Conservation (phyloP, 2,113 vertebrate species). For the Marmota monax region DNA sequence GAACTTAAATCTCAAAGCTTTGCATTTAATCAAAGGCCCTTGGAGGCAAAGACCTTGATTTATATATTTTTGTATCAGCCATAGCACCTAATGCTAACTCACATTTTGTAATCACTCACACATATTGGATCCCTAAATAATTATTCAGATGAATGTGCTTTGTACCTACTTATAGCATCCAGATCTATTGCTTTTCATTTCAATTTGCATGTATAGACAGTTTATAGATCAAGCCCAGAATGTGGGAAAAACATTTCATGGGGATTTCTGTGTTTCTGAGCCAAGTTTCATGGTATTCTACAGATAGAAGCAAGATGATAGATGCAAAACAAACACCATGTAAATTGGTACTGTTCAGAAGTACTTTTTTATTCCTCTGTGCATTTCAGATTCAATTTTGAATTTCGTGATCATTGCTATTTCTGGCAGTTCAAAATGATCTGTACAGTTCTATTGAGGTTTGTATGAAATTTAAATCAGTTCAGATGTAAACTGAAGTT, state of each 20-base stretch:
- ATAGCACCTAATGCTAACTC: neutral
- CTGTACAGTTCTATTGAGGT: conserved; percentile 25
- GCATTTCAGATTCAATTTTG: conserved; percentile 81
- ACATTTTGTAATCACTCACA: neutral
- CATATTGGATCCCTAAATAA: neutral
- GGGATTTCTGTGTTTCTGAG: conserved; percentile 45
- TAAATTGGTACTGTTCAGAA: conserved; percentile 76
- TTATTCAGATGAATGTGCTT: neutral
- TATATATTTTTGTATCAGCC: neutral
- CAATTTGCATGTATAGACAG: neutral
- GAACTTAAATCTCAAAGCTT: neutral
- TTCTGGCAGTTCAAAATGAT: conserved; percentile 73
- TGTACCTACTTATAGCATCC: neutral
- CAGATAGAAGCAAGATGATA: conserved; percentile 62
- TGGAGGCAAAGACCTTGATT: neutral
- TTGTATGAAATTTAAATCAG: conserved; percentile 66
- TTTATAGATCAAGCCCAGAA: neutral
- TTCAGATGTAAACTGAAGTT: conserved; percentile 55
- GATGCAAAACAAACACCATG: conserved; percentile 74
- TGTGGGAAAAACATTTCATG: neutral
- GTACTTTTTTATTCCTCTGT: conserved; percentile 55
- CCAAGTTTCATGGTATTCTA: conserved; percentile 65
- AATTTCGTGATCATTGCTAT: conserved; percentile 71
- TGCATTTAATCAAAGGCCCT: neutral
- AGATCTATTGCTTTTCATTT: conserved; percentile 51